Evolutionary conservation across 2,113 vertebrate species (phyloP).

Genomic region (Malurus cyaneus): DNA sequence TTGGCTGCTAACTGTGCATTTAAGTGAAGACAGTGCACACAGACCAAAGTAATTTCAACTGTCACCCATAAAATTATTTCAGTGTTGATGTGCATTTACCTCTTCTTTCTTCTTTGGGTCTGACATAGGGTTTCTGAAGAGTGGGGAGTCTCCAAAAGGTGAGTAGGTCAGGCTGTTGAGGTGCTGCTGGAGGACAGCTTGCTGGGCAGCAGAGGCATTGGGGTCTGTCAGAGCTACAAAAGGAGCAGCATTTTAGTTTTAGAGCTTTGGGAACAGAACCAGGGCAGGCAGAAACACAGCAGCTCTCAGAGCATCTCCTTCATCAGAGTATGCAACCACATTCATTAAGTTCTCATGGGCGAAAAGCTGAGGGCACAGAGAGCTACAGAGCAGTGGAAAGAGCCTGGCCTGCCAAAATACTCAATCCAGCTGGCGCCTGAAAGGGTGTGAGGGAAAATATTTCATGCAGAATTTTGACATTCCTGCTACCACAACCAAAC

Average conservation of each 20-base stretch:
- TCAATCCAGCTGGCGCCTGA: background rate
- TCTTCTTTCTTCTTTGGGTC: constrained; percentile 97
- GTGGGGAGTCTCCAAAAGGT: constrained; percentile 91
- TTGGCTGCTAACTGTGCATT: background rate
- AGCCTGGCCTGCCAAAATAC: background rate
- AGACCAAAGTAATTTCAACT: background rate
- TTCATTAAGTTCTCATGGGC: rapidly evolving
- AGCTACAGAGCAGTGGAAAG: background rate
- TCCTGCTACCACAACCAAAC: background rate
- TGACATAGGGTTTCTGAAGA: constrained; percentile 93
- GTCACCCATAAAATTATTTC: rapidly evolving
- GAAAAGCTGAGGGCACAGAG: background rate
- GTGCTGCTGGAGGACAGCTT: constrained; percentile 90
- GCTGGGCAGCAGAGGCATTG: constrained; percentile 84
- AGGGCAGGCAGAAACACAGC: background rate
- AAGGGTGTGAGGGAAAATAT: background rate
- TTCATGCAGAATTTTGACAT: background rate
- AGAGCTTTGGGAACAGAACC: background rate
- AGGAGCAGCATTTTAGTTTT: background rate
- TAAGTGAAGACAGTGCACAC: background rate
- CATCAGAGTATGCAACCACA: background rate
- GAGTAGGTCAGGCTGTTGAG: constrained; percentile 88
- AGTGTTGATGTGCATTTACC: constrained; percentile 51
- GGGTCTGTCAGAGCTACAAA: constrained; percentile 86
- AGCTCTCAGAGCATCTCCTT: background rate